Conservation (phyloP, 2,113 vertebrate genomes). For the Cettia cetti region DNA sequence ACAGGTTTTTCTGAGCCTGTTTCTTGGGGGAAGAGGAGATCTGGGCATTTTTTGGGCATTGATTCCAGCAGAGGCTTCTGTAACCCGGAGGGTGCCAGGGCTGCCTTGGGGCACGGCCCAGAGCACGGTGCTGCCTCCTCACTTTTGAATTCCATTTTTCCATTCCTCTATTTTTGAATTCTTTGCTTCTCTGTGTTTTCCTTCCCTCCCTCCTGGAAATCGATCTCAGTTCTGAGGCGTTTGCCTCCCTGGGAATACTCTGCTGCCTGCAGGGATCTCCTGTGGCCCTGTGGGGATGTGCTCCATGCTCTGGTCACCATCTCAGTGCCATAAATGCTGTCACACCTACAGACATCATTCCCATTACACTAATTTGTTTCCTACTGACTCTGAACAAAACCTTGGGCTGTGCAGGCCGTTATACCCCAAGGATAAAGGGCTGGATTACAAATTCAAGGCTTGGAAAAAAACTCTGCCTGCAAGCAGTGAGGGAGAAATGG, state of each 20-base stretch:
- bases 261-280: background rate
- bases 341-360: background rate
- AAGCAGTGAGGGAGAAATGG: background rate
- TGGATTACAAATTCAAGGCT: background rate
- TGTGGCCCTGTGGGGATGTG: background rate
- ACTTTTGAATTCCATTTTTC: background rate
- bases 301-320: background rate
- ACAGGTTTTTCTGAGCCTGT: rapidly evolving
- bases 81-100: background rate
- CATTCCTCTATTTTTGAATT: background rate
- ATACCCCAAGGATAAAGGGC: background rate
- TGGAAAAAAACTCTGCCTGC: background rate
- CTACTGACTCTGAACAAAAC: background rate
- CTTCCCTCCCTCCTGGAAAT: background rate
- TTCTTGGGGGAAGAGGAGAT: background rate
- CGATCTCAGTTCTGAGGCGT: background rate
- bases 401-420: background rate
- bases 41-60: background rate
- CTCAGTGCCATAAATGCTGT: background rate
- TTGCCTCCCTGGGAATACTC: background rate
- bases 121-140: rapidly evolving
- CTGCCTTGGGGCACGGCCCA: background rate
- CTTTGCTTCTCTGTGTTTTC: background rate
- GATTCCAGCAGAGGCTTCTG: background rate
- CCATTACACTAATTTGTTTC: background rate